Conservation (phyloP, 2,888 invertebrate genomes). For the Heliconius hortense region DNA sequence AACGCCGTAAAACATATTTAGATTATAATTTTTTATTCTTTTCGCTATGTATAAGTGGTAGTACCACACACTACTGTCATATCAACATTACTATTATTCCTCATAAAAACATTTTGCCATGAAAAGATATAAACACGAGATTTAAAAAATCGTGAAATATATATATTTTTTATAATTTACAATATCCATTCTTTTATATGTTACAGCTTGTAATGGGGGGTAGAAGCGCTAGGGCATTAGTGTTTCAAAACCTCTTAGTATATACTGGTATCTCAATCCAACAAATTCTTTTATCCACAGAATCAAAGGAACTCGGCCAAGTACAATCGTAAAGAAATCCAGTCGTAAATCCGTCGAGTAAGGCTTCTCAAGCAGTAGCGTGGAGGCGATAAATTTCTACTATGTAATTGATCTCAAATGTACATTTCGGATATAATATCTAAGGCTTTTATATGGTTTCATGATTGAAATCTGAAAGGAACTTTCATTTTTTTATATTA, state of each 20-base stretch:
- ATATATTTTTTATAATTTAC: no score
- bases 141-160: no score
- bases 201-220: no score
- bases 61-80: no score
- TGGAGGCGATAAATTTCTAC: constrained; percentile 11
- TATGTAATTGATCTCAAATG: constrained; percentile 11
- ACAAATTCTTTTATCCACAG: constrained; percentile 18
- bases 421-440: not conserved
- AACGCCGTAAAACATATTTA: not conserved
- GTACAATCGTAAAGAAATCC: constrained; percentile 22
- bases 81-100: no score
- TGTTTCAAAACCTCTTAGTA: not conserved
- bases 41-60: not conserved
- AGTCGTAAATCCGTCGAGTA: constrained; percentile 27
- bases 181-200: no score
- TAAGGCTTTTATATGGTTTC: not conserved
- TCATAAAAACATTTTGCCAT: no score
- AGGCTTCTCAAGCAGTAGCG: constrained; percentile 12
- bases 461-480: not conserved
- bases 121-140: no score
- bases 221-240: not conserved
- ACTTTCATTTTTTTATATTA: not conserved
- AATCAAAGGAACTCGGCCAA: constrained; percentile 11
- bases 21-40: not conserved
- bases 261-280: constrained; percentile 1